Evolutionary conservation across 2,113 vertebrate genomes (phyloP).

Genomic region (Callospermophilus lateralis): DNA sequence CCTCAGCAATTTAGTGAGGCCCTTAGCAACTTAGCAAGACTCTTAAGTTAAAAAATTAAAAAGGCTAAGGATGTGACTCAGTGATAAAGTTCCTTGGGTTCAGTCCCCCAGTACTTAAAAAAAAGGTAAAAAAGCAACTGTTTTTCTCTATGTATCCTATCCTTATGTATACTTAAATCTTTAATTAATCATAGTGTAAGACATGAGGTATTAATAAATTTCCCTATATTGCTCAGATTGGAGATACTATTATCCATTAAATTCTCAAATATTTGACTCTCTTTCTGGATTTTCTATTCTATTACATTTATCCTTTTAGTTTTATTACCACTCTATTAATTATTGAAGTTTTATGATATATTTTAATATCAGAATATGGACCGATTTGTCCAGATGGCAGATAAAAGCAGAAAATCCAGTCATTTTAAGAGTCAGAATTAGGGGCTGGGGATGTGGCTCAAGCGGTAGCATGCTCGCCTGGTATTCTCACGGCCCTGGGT

Average conservation of each 20-base stretch:
- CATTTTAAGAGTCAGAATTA: not conserved
- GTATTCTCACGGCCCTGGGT: too few relatives aligned
- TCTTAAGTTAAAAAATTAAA: too few relatives aligned
- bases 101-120: too few relatives aligned
- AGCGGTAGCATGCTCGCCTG: too few relatives aligned
- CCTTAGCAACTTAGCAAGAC: too few relatives aligned
- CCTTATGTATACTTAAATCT: not conserved
- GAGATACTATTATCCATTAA: not conserved
- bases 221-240: not conserved
- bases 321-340: not conserved
- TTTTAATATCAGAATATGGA: not conserved
- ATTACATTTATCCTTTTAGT: not conserved
- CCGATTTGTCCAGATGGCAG: not conserved
- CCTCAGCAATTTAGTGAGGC: too few relatives aligned
- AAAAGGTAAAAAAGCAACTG: not conserved
- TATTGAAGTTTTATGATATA: not conserved
- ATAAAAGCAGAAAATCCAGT: not conserved
- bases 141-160: not conserved
- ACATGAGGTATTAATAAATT: not conserved
- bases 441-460: too few relatives aligned
- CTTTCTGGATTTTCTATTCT: not conserved
- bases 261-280: not conserved
- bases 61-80: too few relatives aligned
- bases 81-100: too few relatives aligned
- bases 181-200: not conserved